Base-by-base conservation (phyloP, 2,113 vertebrate species). In the Lanius collurio region DNA sequence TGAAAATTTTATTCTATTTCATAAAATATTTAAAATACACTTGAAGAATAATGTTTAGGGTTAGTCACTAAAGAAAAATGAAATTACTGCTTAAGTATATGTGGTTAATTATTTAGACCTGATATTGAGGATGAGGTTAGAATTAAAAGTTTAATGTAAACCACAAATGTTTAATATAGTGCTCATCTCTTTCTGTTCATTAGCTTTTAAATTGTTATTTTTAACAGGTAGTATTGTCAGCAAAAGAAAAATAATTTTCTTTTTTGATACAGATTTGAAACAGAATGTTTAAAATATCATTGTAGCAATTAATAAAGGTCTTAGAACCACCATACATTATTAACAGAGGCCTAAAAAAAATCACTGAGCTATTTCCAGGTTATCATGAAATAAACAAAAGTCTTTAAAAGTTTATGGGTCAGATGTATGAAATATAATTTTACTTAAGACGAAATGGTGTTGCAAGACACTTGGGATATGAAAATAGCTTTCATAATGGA, bases 21-120 rank as follows among this genome's bases (percentile, higher is more conserved):
- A 55, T 93, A 84, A 88, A 96, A 95, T 96, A 97, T 95, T 95
- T 75, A 65, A 95, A 91, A 70, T 50, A 14, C 42, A 74, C 57
- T 94, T 94, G 18, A 26, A 94, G 88, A 91, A 84, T 78, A 83
- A 87, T 87, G 15, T 86, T 97, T 94, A 89, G 59, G 33, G 59
- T 90, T 74, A 95, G 14, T 23, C 65, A 86, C 70, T 76, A 85
- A 82, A 86, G 13, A 90, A n/a, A 87, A 79, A 16, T 77, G 6
- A 37, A 82, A 60, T 50, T 10, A 47, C 17, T 62, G 47, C 15
- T 85, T 95, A 76, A 21, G 4, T 6, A 64, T 60, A 49, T 50
- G 20, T 83, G 22, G 53, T 94, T 83, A 95, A 94, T 83, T 88
- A 94, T 94, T 95, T 59, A 95, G 37, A 20, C 2, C 78, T 95